Base-by-base conservation (phyloP, 2,888 invertebrate species). In the Oithona nana region DNA sequence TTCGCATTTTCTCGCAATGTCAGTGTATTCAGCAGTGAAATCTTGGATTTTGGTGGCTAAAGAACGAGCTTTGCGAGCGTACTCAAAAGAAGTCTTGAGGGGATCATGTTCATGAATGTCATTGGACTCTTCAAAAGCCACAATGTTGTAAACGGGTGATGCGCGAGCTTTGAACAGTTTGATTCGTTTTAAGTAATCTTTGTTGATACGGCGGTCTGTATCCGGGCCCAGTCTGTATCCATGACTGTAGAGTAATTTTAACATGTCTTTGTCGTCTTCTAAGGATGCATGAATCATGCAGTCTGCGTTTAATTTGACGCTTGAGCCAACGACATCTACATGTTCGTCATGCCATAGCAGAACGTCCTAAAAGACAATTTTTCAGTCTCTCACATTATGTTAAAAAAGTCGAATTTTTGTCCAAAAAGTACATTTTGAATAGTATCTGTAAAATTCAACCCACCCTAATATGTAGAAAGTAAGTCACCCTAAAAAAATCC, bases 141-240 rank as follows among this genome's bases (percentile, higher is more conserved):
- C 59, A 22, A 48, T 59, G 50, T 49, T 59, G 24, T 61, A 61
- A n/a, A 61, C 61, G 3, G 61, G 54, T 28, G 54, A 55, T 2
- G 61, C 61, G 26, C 61, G 3, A 16, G 61, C 61, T 26, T 30
- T 52, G 54, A 61, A 61, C 16, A 61, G 54, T 26, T 61, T 61
- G 28, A 61, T 61, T 13, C 55, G 28, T 30, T 61, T 61, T 2
- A 61, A 30, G 54, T 61, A 54, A 28, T 61, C 61, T 54, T 61
- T 59, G 49, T 59, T 59, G 2, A 59, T 49, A n/a, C 59, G n/a
- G 13, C 59, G n/a, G 29, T 59, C 59, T 48, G 59, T 59, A 49
- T 59, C 59, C 28, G 49, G 24, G n/a, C 59, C 59, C 8, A 59
- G 50, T 8, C 59, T 24, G 28, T 59, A 59, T 13, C 59, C 59